These are phyloP conservation scores for Procambarus clarkii DNA, from an alignment of 1,140 invertebrate genomes.

Conservation along the genomic window DNA sequence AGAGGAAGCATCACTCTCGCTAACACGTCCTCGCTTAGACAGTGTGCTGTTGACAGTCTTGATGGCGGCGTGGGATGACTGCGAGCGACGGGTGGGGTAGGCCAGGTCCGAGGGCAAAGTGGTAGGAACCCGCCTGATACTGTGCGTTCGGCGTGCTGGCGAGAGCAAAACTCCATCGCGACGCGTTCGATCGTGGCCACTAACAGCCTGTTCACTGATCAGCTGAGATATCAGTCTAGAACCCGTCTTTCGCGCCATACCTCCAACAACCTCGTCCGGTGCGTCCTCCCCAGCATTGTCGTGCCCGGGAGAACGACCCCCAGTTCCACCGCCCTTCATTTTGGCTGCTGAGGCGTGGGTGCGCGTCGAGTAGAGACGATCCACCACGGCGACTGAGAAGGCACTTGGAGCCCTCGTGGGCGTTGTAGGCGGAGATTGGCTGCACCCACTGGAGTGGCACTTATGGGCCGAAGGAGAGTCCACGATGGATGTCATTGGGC, in stretches of 20 bases:
- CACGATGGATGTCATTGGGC: constrained; percentile 55
- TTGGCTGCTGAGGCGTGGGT: constrained; percentile 80
- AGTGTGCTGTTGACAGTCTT: constrained; percentile 3
- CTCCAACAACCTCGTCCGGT: neutral
- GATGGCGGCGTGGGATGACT: constrained; percentile 66
- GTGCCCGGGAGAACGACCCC: neutral
- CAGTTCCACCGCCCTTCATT: constrained; percentile 52
- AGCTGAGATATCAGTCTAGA: constrained; percentile 67
- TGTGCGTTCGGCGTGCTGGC: constrained; percentile 58
- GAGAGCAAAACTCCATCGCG: constrained; percentile 68
- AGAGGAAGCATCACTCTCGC: constrained; percentile 71
- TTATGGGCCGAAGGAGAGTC: constrained; percentile 36
- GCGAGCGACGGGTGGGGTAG: constrained; percentile 56
- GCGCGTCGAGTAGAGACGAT: constrained; percentile 78
- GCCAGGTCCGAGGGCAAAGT: neutral
- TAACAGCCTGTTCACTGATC: constrained; percentile 53
- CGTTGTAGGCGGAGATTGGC: constrained; percentile 40
- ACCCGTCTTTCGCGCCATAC: constrained; percentile 43
- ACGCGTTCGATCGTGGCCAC: constrained; percentile 67
- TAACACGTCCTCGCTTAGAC: constrained; percentile 37
- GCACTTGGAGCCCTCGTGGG: constrained; percentile 57
- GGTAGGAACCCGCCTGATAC: constrained; percentile 32
- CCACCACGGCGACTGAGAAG: constrained; percentile 71
- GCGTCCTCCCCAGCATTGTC: constrained; percentile 36
- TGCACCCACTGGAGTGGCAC: constrained; percentile 61